These are phyloP conservation scores for Phylloscopus trochilus DNA, from an alignment of 2,113 vertebrate species.

Conservation along the genomic window DNA sequence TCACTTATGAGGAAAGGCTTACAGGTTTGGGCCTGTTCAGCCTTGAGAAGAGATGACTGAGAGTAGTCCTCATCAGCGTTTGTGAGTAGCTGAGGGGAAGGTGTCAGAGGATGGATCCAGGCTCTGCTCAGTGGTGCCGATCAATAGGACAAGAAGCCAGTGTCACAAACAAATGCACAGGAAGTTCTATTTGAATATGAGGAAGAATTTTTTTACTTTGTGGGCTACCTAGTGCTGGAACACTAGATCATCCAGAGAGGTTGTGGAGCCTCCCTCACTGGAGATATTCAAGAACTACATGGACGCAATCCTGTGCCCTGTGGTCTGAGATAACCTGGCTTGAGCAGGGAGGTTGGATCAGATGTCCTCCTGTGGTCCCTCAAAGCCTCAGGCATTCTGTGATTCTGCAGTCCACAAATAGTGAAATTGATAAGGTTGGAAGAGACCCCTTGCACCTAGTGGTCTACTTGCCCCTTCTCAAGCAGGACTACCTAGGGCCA, in stretches of 20 bases:
- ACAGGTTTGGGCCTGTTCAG: not conserved
- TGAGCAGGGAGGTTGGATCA: not conserved
- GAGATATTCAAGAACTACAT: not conserved
- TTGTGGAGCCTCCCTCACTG: not conserved
- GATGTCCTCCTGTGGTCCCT: not conserved
- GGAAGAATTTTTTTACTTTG: not conserved
- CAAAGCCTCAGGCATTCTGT: not conserved
- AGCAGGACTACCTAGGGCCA: not conserved
- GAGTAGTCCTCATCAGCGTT: not conserved
- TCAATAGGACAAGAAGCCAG: not conserved
- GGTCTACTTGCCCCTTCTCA: not conserved
- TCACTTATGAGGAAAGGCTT: not conserved
- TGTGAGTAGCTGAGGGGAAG: not conserved
- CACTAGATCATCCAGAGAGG: not conserved
- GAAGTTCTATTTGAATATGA: not conserved
- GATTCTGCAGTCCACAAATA: not conserved
- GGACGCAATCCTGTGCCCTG: not conserved
- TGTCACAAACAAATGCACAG: not conserved
- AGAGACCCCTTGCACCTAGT: not conserved
- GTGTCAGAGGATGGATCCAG: not conserved
- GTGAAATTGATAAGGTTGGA: not conserved
- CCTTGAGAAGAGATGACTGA: not conserved
- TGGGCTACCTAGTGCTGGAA: not conserved
- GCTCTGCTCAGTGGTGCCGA: fast-evolving
- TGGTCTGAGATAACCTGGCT: not conserved